Base-by-base conservation (phyloP, 2,888 invertebrate genomes). In the Glyphotaelius pellucidus region DNA sequence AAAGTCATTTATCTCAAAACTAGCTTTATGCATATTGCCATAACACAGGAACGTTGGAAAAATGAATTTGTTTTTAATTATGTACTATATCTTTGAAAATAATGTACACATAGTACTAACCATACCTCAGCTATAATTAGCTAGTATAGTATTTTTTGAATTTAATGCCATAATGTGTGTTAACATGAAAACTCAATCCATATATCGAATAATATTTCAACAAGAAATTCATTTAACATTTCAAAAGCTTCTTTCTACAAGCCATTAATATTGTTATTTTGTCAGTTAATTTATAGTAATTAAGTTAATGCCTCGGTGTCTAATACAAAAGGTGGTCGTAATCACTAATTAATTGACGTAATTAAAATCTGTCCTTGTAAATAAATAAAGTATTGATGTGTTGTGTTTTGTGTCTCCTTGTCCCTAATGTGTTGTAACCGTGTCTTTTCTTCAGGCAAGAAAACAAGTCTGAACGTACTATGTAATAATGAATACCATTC, bases 401-500 rank as follows among this genome's bases (percentile, higher is more conserved):
- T 67, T 86, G 86, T 86, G n/a, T 88, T 25, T 79, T 32, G 86
- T 86, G 88, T 88, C 35, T 12, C 52, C 32, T 32, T 67, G 79
- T 67, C 86, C 86, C 86, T 86, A 47, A 86, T 86, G 86, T 86
- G 86, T 89, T 80, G 89, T 89, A 80, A 89, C 52, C 9, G 79
- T 92, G 92, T 91, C 92, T 91, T 93, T 93, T 90, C 92, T 90
- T 92, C 92, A 91, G 92, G 90, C 90, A 92, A 89, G 83, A 79
- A 84, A 84, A 91, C 90, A 92, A 93, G 93, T 93, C 93, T 93
- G 93, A 93, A 89, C 67, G n/a, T 90, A 79, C 87, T 92, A 90
- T 92, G 92, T 92, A 91, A 42, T 42, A 42, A 89, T 89, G 52
- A 52, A 52, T 84, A 91, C 92, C 91, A 87, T 91, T 25, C 31